Evolutionary conservation across 2,797 vertebrate species (phyloP).

Genomic region (Acipenser ruthenus): DNA sequence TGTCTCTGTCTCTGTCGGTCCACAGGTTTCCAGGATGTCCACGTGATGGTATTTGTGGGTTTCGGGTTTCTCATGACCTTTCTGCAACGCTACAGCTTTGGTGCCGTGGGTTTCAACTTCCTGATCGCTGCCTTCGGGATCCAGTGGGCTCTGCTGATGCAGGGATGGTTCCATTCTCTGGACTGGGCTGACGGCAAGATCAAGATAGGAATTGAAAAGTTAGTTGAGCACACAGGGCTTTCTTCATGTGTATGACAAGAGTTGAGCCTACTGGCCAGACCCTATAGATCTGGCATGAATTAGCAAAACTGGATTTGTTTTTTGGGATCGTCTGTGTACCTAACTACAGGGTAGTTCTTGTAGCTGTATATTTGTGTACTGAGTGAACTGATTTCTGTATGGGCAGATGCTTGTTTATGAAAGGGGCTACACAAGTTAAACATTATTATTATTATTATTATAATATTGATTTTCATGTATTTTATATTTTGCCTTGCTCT

Average conservation of each 20-base stretch:
- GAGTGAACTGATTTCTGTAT: too few relatives aligned
- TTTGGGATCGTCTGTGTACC: too few relatives aligned
- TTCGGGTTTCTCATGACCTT: slow-evolving; percentile 98
- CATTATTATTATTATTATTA: too few relatives aligned
- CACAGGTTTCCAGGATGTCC: slow-evolving; percentile 92
- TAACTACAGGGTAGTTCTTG: too few relatives aligned
- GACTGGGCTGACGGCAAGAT: slow-evolving; percentile 56
- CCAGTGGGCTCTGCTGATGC: slow-evolving; percentile 95
- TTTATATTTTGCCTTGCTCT: not conserved
- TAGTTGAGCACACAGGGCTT: slow-evolving; percentile 20
- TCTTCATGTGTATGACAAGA: not conserved
- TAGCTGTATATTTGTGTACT: too few relatives aligned
- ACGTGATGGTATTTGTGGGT: slow-evolving; percentile 96
- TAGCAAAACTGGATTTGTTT: too few relatives aligned
- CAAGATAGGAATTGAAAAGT: slow-evolving; percentile 75
- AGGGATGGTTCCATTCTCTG: slow-evolving; percentile 85
- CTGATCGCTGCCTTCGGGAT: slow-evolving; percentile 86
- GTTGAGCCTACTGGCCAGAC: too few relatives aligned
- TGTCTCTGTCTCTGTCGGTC: not conserved
- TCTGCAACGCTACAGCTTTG: slow-evolving; percentile 84
- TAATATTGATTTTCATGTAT: too few relatives aligned
- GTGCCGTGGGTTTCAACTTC: slow-evolving; percentile 88
- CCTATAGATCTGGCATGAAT: too few relatives aligned
- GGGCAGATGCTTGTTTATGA: too few relatives aligned
- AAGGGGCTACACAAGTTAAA: too few relatives aligned